Evolutionary conservation across 2,888 invertebrate species (phyloP), one percentile per base, ranked within the genome.

Genomic region (Nycteola revayana): DNA sequence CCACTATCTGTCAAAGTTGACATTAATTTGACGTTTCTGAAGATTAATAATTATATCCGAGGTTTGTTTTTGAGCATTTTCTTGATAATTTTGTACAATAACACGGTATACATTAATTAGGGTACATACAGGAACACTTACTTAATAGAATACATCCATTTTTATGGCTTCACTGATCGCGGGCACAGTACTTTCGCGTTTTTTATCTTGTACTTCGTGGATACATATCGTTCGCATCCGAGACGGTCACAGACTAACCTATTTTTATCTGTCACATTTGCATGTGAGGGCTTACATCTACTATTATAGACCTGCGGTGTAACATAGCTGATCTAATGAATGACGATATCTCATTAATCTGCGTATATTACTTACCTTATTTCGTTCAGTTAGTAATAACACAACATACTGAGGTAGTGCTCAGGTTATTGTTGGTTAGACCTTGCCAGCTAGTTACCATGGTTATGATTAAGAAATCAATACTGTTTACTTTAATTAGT

Each of bases 251-350:
- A 43, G 66, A 75, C 75, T 81, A 78, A 81, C 77, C 82, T 82
- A 80, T 75, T 75, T 75, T 60, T 73, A 74, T 42, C 77, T 79
- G 77, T 78, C 75, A 76, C 49, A 42, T 44, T 49, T 46, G 44
- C 44, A 58, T 26, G 49, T 31, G 24, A 11, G 8, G 11, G 26
- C 26, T 26, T 11, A 17, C 6, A 56, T 53, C 42, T 14, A 14
- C 5, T 14, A 14, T 14, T 14, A 14, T 3, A 14, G 14, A 44
- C 36, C 49, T 41, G 48, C 40, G 49, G 48, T 14, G 14, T 14
- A 14, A 3, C 5, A 14, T 3, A 14, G 14, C 28, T 36, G 35
- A 42, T 47, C 26, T 47, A 47, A 41, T 28, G 18, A 14, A 32
- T 41, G 47, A 10, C 47, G 29, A 32, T 17, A 46, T 32, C 14